Conservation (phyloP, 2,888 invertebrate genomes). For the Punctoribates punctum region DNA sequence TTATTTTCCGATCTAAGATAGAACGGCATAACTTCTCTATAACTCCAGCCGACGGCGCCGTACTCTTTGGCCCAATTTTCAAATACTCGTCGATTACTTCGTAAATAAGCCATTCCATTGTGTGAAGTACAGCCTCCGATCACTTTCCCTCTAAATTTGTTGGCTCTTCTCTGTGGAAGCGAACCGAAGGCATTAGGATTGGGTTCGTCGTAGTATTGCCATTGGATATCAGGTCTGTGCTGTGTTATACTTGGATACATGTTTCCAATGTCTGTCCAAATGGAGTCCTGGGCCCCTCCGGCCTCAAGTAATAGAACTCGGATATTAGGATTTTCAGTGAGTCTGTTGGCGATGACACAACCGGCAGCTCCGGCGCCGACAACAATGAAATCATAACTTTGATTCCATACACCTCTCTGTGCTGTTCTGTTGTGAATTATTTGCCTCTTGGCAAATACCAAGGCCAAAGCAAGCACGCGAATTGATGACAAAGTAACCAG, state of each 20-base stretch:
- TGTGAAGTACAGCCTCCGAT: not conserved
- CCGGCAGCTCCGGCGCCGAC: not conserved
- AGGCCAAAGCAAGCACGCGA: too few relatives aligned
- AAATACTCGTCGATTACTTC: not conserved
- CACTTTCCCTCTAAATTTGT: not conserved
- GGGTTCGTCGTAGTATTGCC: not conserved
- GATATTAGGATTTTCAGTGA: not conserved
- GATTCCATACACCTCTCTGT: too few relatives aligned
- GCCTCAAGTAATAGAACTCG: not conserved
- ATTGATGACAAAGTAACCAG: too few relatives aligned
- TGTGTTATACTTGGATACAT: too few relatives aligned
- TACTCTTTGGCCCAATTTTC: slow-evolving; percentile 7
- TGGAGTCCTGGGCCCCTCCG: not conserved
- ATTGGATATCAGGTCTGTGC: too few relatives aligned
- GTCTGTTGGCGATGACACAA: not conserved
- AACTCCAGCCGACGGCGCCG: slow-evolving; percentile 11
- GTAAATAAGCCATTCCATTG: not conserved
- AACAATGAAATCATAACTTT: not conserved
- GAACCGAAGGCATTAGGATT: not conserved
- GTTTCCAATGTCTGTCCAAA: too few relatives aligned
- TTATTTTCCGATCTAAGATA: not conserved
- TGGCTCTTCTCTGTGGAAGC: not conserved
- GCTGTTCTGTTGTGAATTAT: too few relatives aligned
- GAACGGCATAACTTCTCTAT: slow-evolving; percentile 15
- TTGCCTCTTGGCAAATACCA: too few relatives aligned